Evolutionary conservation across 2,888 invertebrate species (phyloP), one percentile per base, ranked within the genome.

Genomic region (Carcina quercana): DNA sequence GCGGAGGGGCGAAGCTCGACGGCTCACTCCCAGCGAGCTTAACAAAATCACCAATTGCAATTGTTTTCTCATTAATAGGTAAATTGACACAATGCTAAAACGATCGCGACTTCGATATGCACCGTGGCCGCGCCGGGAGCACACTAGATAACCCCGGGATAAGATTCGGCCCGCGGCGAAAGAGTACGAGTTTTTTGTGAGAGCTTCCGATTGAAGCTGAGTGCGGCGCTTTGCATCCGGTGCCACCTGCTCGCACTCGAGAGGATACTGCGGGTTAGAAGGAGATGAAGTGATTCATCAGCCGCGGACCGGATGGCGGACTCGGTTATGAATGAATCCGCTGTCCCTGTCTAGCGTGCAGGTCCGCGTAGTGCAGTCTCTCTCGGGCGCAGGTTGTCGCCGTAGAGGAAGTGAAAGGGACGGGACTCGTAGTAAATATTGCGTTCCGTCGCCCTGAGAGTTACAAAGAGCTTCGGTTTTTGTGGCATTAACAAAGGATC

Each of bases 371-470:
- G 47, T 50, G 46, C 36, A 42, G 56, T 75, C 76, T 71, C 78
- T 53, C 57, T 76, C 69, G 48, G 42, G 44, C 69, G 50, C 78
- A 75, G 73, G 82, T 80, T 80, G 82, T 75, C 79, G 72, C 61
- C 66, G 67, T 71, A 69, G 70, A 82, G 83, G 83, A 82, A 83
- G 83, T 80, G 83, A 83, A 80, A 82, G 83, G 82, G 83, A 78
- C 82, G 64, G 70, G 75, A 69, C 62, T 63, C 70, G 82, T 83
- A 83, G 83, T 83, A 82, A 82, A 83, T 78, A 83, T 82, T 76
- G 83, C 70, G 72, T 59, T 71, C 60, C 50, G 60, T 68, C 61
- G 64, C 65, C 59, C 63, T 60, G 73, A 71, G 70, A 70, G 66
- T 68, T 67, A 62, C 60, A 69, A 68, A 70, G 67, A 63, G 56